Evolutionary conservation across 2,797 vertebrate genomes (phyloP).

Genomic region (Nyctalus aviator): DNA sequence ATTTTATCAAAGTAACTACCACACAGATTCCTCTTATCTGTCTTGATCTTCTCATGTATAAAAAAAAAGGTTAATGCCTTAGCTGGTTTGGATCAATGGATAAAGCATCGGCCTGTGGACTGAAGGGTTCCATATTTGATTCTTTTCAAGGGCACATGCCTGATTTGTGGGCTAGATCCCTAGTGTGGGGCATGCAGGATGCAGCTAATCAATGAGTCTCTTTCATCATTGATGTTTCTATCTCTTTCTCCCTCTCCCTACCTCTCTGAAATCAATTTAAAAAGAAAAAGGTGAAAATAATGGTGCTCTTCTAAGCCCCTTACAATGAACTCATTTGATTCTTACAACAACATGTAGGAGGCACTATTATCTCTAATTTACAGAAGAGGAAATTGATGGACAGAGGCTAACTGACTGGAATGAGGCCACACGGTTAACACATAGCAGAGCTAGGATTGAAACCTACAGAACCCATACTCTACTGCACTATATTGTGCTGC

Average conservation of each 20-base stretch:
- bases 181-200: too few species aligned
- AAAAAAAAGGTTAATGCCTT: background rate
- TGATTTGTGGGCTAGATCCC: too few species aligned
- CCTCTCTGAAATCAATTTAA: too few species aligned
- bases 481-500: background rate
- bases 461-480: background rate
- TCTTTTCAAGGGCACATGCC: too few species aligned
- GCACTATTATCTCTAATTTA: background rate
- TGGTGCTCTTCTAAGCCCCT: background rate
- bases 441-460: background rate
- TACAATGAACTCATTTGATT: background rate
- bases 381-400: background rate
- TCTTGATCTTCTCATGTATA: background rate
- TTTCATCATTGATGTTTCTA: too few species aligned
- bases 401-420: background rate
- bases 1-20: background rate
- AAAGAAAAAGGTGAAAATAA: constrained; percentile 1
- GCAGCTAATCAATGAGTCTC: too few species aligned
- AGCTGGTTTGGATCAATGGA: too few species aligned
- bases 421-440: background rate
- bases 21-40: background rate
- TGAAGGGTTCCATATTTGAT: too few species aligned
- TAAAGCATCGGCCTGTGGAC: too few species aligned
- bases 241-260: too few species aligned
- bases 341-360: background rate